Evolutionary conservation across 2,888 invertebrate genomes (phyloP), one percentile per base, ranked within the genome.

Genomic region (Acrobasis suavella): DNA sequence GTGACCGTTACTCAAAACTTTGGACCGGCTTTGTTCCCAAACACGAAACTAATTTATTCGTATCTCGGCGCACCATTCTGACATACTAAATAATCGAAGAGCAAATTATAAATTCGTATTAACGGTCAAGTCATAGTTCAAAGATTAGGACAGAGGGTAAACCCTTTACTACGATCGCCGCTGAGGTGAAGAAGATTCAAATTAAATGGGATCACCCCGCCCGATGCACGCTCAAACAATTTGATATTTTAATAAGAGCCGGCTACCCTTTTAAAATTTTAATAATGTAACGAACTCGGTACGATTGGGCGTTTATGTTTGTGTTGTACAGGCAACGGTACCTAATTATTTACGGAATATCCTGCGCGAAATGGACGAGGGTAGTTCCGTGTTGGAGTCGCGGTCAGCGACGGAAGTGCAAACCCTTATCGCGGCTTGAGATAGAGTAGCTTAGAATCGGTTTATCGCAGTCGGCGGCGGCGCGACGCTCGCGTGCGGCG

Each of bases 41-140:
- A 89, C 90, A 87, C 82, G 86, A 90, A 89, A 89, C 86, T 92
- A 91, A 92, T 92, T 92, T 92, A 92, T 92, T 92, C 92, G 82
- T 89, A 87, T 85, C 86, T 88, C 84, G 73, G 72, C 81, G 80
- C 80, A 80, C 84, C 85, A 84, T 86, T 83, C 85, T 81, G 78
- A 79, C 80, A 80, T 83, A 89, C 83, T 85, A 90, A 91, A 91
- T 89, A 91, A 91, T 92, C 91, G 92, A 89, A 88, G 81, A 87
- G 83, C 84, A 87, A 92, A 92, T 92, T 92, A 92, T 90, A 89
- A 89, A 92, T 92, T 91, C 91, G 89, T 90, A 88, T 86, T 91
- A 92, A 91, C 92, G 92, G 92, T 92, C 92, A 91, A 91, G 91
- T 90, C 89, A 89, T 89, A 92, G 92, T 92, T 92, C 91, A 92